Base-by-base conservation (phyloP, 1,140 invertebrate species). In the Drosophila ambigua region DNA sequence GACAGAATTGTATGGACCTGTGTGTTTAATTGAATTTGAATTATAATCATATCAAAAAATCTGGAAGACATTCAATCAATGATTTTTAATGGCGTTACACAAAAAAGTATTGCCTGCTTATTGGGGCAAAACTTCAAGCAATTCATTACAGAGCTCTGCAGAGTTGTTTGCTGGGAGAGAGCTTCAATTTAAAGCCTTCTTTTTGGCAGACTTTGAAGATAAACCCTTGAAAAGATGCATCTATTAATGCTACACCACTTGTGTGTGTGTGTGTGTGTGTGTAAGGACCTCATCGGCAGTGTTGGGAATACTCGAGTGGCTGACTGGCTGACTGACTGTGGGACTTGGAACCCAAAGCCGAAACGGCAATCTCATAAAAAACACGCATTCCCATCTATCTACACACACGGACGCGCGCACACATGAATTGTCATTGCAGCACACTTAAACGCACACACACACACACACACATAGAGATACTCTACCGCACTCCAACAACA, bases 351-450 rank as follows among this genome's bases (percentile, higher is more conserved):
- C 67, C 67, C 46, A 35, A 69, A 69, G 65, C 67, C 52, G 45
- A 71, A 71, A 69, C 50, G 65, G 65, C 67, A 71, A 71, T 71
- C 52, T 69, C 65, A 53, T 71, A 71, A 71, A 71, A 71, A 71
- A 71, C 67, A 71, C 67, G 67, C 67, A 71, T 45, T 69, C 31
- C 66, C 66, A 69, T 69, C 66, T 51, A 68, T 69, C 66, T n/a
- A 49, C 24, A 43, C 28, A 39, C 60, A 44, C 35, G 26, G 11
- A 20, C 7, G 43, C 24, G 16, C 48, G 43, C 23, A 26, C 44
- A 13, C 28, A 31, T 3, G 60, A 63, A 63, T 44, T 64, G 60
- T 51, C 64, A 68, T 64, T 69, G 63, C 63, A 69, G 50, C n/a
- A 43, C 63, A 68, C 64, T 5, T 13, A 20, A 61, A 44, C 26